Conservation (phyloP, 2,797 vertebrate genomes). For the Miichthys miiuy region DNA sequence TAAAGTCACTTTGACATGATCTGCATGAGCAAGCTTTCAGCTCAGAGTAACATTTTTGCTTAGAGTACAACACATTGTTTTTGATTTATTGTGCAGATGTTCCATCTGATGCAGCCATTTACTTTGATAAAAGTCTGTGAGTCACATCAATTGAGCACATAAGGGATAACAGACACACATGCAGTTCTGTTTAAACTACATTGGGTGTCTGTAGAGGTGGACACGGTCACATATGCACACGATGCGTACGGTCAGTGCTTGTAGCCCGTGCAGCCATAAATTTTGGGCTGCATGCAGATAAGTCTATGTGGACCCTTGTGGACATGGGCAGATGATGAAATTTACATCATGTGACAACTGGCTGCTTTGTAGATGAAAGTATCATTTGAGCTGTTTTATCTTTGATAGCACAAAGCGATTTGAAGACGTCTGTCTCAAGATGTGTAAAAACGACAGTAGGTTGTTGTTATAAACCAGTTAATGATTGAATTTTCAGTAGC, state of each 20-base stretch:
- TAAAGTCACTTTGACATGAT: conserved; percentile 32
- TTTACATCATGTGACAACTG: neutral
- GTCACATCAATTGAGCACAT: neutral
- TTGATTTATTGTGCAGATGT: conserved; percentile 5
- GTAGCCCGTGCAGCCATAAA: neutral
- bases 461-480: neutral
- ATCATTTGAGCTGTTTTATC: neutral
- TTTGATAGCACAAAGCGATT: neutral
- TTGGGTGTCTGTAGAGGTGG: neutral
- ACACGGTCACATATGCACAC: neutral
- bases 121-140: conserved; percentile 9
- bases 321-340: neutral
- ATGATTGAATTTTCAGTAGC: neutral
- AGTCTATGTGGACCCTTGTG: neutral
- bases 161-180: neutral
- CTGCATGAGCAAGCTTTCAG: neutral
- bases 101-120: neutral
- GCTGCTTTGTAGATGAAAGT: neutral
- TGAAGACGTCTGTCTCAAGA: neutral
- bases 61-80: conserved; percentile 22
- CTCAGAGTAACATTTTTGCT: neutral
- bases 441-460: neutral
- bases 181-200: neutral
- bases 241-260: neutral
- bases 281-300: neutral